A percentile compares a stretch with the other conserved stretches of the same genome.
Conservation (phyloP, 2,113 vertebrate species). For the Ascaphus truei region DNA sequence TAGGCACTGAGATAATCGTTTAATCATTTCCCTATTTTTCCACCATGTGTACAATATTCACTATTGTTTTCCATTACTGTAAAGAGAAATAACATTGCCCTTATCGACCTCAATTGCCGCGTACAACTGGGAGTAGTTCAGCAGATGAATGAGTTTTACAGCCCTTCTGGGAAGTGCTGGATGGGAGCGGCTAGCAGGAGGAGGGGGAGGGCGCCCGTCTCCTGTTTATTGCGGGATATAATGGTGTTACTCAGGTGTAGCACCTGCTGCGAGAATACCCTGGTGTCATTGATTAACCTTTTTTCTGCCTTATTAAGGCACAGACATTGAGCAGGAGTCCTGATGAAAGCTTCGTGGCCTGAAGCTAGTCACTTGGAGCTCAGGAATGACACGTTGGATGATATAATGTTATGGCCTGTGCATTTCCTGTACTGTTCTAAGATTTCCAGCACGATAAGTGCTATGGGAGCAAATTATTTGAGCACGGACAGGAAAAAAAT, state of each 20-base stretch:
- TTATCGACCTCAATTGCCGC: constrained; percentile 11
- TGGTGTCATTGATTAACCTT: too few species aligned
- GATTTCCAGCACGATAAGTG: too few species aligned
- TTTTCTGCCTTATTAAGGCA: too few species aligned
- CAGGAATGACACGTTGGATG: too few species aligned
- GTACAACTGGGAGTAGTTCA: background rate
- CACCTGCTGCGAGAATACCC: constrained; percentile 9
- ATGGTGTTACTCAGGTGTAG: background rate
- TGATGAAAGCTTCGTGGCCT: too few species aligned
- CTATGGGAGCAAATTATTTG: too few species aligned
- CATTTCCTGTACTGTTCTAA: too few species aligned
- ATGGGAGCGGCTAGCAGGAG: background rate
- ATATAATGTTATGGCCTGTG: too few species aligned
- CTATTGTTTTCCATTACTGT: background rate
- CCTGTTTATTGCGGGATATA: constrained; percentile 28
- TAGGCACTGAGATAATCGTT: background rate
- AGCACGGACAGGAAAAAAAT: too few species aligned
- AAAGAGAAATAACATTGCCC: background rate
- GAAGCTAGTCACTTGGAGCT: too few species aligned
- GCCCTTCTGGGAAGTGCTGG: background rate
- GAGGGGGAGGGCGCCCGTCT: background rate
- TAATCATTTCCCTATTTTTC: background rate
- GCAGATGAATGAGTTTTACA: constrained; percentile 21
- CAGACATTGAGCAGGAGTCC: too few species aligned
- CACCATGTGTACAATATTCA: background rate